Base-by-base conservation (phyloP, 2,797 vertebrate species). In the Gymnodraco acuticeps region DNA sequence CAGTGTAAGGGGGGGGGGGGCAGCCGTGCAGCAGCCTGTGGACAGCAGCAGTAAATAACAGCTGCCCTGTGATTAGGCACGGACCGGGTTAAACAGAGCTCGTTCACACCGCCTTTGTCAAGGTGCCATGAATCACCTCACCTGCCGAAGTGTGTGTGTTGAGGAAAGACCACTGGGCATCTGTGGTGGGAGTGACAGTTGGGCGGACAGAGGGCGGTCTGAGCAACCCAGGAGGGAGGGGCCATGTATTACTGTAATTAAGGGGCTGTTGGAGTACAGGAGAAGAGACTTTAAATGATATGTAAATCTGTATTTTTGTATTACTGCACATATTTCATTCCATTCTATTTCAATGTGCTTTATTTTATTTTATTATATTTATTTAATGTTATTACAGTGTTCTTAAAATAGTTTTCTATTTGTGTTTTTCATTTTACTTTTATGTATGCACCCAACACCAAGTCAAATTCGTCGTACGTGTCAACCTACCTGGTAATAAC, bases 211-310 rank as follows among this genome's bases (percentile, higher is more conserved):
- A 87, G 89, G 81, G 88, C 58, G 78, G 85, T 84, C 76, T 81
- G 85, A 84, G 81, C 86, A 81, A 71, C 80, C 73, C 83, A 78
- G 64, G 72, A 43, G 78, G 81, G 84, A 83, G 80, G 84, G 85
- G 79, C 81, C 76, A 77, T 89, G 84, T 86, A 89, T 89, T 81
- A 89, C 83, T 77, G 87, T 91, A 92, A 93, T 93, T 90, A 93
- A 77, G 78, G 52, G 87, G 78, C 51, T 0, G 45, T 81, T 75
- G 78, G 77, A 63, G 74, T 19, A 51, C 46, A 73, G 54, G 42
- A 50, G 23, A 62, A 31, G 50, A 74, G 33, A 19, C 48, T 51
- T 53, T 54, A 45, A 15, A 43, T 23, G 10, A 38, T 14, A 6
- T 56, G 19, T 20, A 53, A 62, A 66, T 61, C 4, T 50, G 54